Base-by-base conservation (phyloP, 2,113 vertebrate genomes). In the Muntiacus muntjak region DNA sequence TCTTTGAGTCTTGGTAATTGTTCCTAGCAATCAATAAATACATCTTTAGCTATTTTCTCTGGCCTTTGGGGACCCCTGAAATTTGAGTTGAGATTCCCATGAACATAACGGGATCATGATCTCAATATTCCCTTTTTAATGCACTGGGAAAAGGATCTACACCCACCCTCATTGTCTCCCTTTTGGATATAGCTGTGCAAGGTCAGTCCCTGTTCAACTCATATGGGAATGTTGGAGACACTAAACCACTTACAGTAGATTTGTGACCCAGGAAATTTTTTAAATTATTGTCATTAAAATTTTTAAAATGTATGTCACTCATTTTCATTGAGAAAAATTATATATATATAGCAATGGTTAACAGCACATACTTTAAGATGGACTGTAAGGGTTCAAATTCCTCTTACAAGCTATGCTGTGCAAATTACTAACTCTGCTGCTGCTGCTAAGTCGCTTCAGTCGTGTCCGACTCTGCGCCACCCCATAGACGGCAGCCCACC, bases 11-110 rank as follows among this genome's bases (percentile, higher is more conserved):
- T 82, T 88, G 36, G 19, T 85, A 96, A 91, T 50, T 89, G 45
- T 91, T 95, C 26, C 50, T 43, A 81, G 17, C 40, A 86, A 95
- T 97, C 95, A 91, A 96, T 94, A 97, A 97, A 87, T 58, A 43
- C 3, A 81, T 93, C 50, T 83, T 96, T 87, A 78, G 81, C 50
- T 40, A 62, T 94, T 96, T 98, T 33, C 57, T 87, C 86, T 86
- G 64, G 58, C 33, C 90, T 92, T 94, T 82, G 25, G 85, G 57
- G 94, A 91, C 45, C 26, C 36, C 12, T 45, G 40, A 55, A 91
- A 89, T 93, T 90, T 25, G 28, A 97, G 9, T 57, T 64, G 47
- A 87, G 60, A 92, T 90, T 93, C 12, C 17, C 23, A 33, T 74
- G 40, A 79, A 88, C 62, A 74, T 86, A 97, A 87, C 33, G 12